Percentiles rank a stretch among this genome's conserved stretches.
phyloP scores from a whole-genome alignment of 2,888 invertebrate species.

The Lasioglossum zephyrum region DNA sequence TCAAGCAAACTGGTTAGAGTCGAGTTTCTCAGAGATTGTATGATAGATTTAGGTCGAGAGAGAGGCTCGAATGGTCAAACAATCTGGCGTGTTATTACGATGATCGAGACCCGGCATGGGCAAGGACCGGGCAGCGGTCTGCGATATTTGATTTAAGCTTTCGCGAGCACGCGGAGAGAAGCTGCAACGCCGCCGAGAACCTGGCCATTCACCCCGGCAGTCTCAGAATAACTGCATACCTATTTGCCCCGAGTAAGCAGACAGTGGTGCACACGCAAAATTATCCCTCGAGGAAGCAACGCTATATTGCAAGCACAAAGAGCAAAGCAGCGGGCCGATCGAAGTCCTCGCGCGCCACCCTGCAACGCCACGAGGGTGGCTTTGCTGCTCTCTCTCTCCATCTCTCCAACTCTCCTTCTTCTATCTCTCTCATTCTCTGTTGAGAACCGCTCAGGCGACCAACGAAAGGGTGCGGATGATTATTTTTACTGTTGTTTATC shows the following conservation, averaged over 20 bases:
- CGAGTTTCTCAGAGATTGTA: slow-evolving; percentile 16
- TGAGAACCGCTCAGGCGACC: slow-evolving; percentile 21
- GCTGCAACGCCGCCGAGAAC: slow-evolving; percentile 64
- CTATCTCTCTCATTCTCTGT: neutral
- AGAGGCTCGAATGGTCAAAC: slow-evolving; percentile 34
- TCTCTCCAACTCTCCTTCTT: neutral
- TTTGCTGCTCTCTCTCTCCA: neutral
- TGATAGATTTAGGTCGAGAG: neutral
- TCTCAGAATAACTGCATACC: slow-evolving; percentile 82
- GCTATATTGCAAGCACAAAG: slow-evolving; percentile 34
- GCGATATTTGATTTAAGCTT: slow-evolving; percentile 71
- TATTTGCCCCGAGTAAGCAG: slow-evolving; percentile 77
- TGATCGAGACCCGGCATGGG: slow-evolving; percentile 9
- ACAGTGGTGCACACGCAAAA: slow-evolving; percentile 72
- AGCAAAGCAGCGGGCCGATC: slow-evolving; percentile 1
- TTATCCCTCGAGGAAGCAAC: slow-evolving; percentile 59
- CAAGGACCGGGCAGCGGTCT: slow-evolving; percentile 28
- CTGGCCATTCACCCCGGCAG: slow-evolving; percentile 81
- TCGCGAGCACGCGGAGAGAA: slow-evolving; percentile 55
- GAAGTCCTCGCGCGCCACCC: neutral
- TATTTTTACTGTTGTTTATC: slow-evolving; percentile 42
- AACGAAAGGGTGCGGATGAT: slow-evolving; percentile 33
- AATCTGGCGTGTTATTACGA: slow-evolving; percentile 56
- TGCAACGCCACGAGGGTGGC: neutral
- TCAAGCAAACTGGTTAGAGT: neutral